phyloP scores from a whole-genome alignment of 2,888 invertebrate genomes.

The Diaphora mendica region DNA sequence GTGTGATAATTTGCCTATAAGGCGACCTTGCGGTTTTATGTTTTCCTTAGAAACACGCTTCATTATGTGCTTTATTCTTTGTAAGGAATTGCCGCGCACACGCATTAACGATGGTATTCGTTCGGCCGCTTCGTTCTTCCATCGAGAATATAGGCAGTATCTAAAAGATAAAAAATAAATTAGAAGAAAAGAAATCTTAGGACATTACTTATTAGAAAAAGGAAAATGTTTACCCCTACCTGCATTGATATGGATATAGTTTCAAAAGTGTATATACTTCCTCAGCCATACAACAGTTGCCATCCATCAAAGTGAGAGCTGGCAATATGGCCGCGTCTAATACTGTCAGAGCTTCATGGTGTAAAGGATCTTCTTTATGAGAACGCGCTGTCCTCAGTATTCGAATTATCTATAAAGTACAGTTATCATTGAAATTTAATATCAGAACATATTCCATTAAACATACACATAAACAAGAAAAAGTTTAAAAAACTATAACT shows the following conservation, averaged over 20 bases:
- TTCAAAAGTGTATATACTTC: conserved; percentile 97
- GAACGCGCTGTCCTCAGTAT: conserved; percentile 75
- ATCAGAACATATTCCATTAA: no score
- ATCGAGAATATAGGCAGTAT: conserved; percentile 96
- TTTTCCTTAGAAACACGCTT: conserved; percentile 99
- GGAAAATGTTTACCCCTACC: conserved; percentile 72
- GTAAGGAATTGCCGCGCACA: conserved; percentile 94
- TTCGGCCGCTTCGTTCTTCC: conserved; percentile 94
- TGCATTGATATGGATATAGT: conserved; percentile 94
- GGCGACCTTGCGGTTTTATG: conserved; percentile 97
- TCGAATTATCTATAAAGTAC: conserved; percentile 74
- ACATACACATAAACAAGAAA: no score
- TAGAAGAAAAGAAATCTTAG: background rate
- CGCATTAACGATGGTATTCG: conserved; percentile 94
- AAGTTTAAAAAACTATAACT: no score
- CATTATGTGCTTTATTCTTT: conserved; percentile 98
- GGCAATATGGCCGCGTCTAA: conserved; percentile 96
- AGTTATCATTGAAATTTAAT: background rate
- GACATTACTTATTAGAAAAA: conserved; percentile 5
- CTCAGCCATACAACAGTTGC: conserved; percentile 98
- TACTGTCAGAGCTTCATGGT: conserved; percentile 94
- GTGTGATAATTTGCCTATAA: conserved; percentile 98
- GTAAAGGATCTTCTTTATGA: conserved; percentile 86
- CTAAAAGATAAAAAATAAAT: conserved; percentile 67
- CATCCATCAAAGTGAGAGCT: conserved; percentile 95